Base-by-base conservation (phyloP, 2,888 invertebrate genomes). In the Buathra laborator region DNA sequence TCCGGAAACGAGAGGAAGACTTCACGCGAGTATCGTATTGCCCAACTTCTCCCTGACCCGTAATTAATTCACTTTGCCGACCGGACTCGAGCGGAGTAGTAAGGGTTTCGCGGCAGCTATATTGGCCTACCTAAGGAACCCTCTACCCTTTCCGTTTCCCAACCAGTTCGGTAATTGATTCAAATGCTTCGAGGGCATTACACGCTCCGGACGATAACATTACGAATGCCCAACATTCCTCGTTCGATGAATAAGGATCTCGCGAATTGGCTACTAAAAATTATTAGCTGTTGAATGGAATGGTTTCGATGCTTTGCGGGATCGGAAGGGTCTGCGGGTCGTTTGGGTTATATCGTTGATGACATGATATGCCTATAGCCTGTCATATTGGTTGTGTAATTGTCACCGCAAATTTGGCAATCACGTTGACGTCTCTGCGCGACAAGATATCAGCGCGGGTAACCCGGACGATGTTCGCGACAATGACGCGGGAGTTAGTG, bases 21-120 rank as follows among this genome's bases (percentile, higher is more conserved):
- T 72, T 64, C 48, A 67, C 78, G 46, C 71, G 37, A 62, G 80
- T 84, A 80, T 83, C 85, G 81, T 80, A 78, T 37, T 37, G 37
- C 37, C 67, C 59, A 51, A 67, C 72, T 80, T 85, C 84, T 87
- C 84, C 86, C 87, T 87, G 89, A 90, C 86, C 90, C 90, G 90
- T 90, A 92, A 92, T 93, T 92, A 92, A 92, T 92, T 92, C 91
- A 91, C 89, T 92, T 92, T 90, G 88, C 88, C 83, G 75, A 85
- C 88, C 85, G 86, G 85, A 90, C 86, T 81, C 88, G 87, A 77
- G 88, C 88, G 89, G 88, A 88, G 90, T 90, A 89, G 90, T 91
- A 86, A 86, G 86, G 89, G 86, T 88, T 89, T 86, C 81, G 37
- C 37, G 88, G 88, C 53, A 79, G 74, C 70, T 70, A 29, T 32